Evolutionary conservation across 2,797 vertebrate species (phyloP), one percentile per base, ranked within the genome.

Genomic region (Buphagus erythrorhynchus): DNA sequence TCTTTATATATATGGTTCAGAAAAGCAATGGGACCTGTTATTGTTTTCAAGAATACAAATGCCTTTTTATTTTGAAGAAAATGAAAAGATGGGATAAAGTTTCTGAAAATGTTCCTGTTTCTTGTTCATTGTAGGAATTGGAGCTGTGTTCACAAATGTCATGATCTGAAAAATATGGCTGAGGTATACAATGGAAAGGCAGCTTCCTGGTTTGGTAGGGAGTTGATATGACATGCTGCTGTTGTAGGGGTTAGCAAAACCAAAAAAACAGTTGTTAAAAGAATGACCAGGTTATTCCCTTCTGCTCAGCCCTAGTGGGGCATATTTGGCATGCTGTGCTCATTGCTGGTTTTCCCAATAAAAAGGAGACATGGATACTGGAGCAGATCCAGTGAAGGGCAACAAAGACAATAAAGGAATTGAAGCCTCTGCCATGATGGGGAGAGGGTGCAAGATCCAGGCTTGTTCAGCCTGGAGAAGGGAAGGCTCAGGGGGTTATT

Each of bases 41-140:
- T 0, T 87, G 42, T 73, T 90, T 90, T 77, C 14, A 67, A 71
- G 40, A 93, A 42, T 72, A 45, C 13, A 86, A 49, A 81, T 88
- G n/a, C 36, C 21, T 79, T 80, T 83, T 88, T 93, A 62, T 80
- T 86, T 91, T 93, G 33, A 66, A 93, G 49, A 84, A 82, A 89
- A 87, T 42, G 85, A 4, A 83, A 83, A 92, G 33, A 74, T 69
- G 38, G 17, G 40, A 59, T 84, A 45, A 71, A 77, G 16, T 35
- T 75, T 79, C 84, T 74, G 21, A 15, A 79, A 63, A 26, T 33
- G 11, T 38, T 16, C 10, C 11, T 69, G 36, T 43, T 65, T 76
- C 25, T 40, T 69, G 3, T 52, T 95, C 9, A 4, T 43, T 43
- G 7, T 35, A 43, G 75, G 45, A 91, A 55, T n/a, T 42, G 40